Evolutionary conservation across 2,888 invertebrate species (phyloP).

Genomic region (Syritta pipiens): DNA sequence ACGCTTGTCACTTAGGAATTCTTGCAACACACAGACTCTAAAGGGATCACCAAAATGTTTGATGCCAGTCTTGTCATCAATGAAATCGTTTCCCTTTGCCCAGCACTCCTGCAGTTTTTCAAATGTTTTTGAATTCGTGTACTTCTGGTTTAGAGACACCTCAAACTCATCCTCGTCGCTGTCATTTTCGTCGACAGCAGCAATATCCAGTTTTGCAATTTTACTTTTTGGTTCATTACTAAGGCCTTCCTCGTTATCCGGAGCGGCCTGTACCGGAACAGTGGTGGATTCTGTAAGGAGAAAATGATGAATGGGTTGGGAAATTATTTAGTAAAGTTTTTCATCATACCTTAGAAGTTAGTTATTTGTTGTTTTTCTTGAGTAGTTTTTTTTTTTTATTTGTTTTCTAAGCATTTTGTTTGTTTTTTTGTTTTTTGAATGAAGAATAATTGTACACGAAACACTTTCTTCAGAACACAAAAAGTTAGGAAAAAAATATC

Average conservation of each 20-base stretch:
- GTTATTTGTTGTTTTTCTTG: constrained; percentile 50
- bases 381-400: constrained; percentile 22
- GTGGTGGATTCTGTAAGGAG: constrained; percentile 39
- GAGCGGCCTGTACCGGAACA: no score
- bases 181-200: not conserved
- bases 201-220: constrained; percentile 27
- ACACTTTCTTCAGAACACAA: no score
- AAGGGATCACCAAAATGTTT: constrained; percentile 83
- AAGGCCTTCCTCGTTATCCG: not conserved
- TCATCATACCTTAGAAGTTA: constrained; percentile 58
- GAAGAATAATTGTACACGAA: no score
- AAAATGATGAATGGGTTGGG: constrained; percentile 59
- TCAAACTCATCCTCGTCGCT: constrained; percentile 29
- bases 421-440: no score
- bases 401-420: no score
- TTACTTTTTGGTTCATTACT: constrained; percentile 40
- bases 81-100: constrained; percentile 53
- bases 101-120: constrained; percentile 32
- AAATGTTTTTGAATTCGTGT: constrained; percentile 9
- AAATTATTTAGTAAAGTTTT: constrained; percentile 51
- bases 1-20: constrained; percentile 82
- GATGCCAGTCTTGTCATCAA: constrained; percentile 70
- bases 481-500: no score
- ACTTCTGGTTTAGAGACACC: constrained; percentile 32
- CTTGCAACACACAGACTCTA: constrained; percentile 83